Percentiles rank a stretch among this genome's conserved stretches.
Conservation (phyloP, 35 echinoderm and acorn worm genomes). For the Lytechinus variegatus region DNA sequence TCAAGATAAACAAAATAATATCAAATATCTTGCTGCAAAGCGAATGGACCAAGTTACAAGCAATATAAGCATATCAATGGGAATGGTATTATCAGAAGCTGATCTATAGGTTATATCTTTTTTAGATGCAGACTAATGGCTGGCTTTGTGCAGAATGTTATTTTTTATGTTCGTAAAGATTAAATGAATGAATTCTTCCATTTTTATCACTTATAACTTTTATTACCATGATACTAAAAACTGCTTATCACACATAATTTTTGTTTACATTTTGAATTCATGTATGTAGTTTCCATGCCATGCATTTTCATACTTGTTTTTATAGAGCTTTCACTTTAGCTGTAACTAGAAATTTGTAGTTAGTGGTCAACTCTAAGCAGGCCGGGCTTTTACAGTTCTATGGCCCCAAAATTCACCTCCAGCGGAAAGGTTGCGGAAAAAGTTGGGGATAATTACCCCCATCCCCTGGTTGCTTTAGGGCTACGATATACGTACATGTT, state of each 20-base stretch:
- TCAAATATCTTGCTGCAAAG: not conserved
- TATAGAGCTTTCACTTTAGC: not conserved
- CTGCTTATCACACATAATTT: not conserved
- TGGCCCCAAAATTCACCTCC: too few species aligned
- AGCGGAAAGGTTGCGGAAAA: too few species aligned
- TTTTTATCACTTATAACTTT: not conserved
- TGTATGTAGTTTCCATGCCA: not conserved
- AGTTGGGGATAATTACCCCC: too few species aligned
- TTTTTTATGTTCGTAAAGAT: not conserved
- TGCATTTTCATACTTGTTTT: not conserved
- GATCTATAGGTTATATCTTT: too few species aligned
- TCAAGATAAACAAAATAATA: not conserved
- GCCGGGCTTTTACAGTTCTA: too few species aligned
- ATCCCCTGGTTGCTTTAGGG: too few species aligned
- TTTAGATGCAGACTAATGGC: not conserved
- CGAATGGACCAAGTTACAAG: slow-evolving; percentile 28
- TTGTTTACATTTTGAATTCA: not conserved
- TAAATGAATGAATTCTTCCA: slow-evolving; percentile 5
- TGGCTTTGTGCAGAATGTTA: not conserved
- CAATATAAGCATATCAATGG: not conserved
- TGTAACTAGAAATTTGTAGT: not conserved
- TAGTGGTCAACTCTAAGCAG: not conserved
- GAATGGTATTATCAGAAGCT: not conserved
- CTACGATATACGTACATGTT: too few species aligned
- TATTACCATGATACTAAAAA: not conserved